phyloP scores from a whole-genome alignment of 1,140 invertebrate genomes.

The Leptinotarsa defecta region DNA sequence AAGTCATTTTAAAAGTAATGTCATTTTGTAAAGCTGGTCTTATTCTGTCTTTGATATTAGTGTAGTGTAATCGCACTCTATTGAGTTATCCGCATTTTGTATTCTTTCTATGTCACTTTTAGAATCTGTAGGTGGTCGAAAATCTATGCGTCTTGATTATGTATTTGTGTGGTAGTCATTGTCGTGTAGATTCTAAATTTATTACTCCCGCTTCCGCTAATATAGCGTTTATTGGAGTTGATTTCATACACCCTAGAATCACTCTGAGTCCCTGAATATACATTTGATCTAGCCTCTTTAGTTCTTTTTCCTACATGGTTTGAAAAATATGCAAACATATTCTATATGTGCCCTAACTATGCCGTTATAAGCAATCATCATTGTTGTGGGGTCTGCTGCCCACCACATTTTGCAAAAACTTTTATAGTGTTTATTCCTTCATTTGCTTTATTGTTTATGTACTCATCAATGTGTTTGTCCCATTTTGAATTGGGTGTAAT shows the following conservation, averaged over 20 bases:
- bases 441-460: background rate
- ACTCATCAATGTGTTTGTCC: too few species aligned
- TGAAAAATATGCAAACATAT: background rate
- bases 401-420: background rate
- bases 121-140: slow-evolving; percentile 9
- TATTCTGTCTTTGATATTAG: background rate
- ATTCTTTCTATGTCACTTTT: slow-evolving; percentile 26
- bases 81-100: background rate
- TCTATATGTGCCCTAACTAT: too few species aligned
- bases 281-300: background rate
- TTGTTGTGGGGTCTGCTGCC: background rate
- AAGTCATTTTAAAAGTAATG: too few species aligned
- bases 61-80: background rate
- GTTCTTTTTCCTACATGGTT: background rate
- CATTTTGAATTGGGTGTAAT: too few species aligned
- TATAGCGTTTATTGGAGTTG: background rate
- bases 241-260: background rate
- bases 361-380: background rate
- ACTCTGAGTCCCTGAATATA: background rate
- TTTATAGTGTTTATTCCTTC: background rate
- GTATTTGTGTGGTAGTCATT: too few species aligned
- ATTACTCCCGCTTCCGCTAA: too few species aligned
- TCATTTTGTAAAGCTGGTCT: too few species aligned
- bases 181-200: too few species aligned
- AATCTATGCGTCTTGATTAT: background rate